A percentile compares a stretch with the other conserved stretches of the same genome.
Evolutionary conservation across 2,797 vertebrate genomes (phyloP).

Genomic region (Acipenser oxyrinchus): DNA sequence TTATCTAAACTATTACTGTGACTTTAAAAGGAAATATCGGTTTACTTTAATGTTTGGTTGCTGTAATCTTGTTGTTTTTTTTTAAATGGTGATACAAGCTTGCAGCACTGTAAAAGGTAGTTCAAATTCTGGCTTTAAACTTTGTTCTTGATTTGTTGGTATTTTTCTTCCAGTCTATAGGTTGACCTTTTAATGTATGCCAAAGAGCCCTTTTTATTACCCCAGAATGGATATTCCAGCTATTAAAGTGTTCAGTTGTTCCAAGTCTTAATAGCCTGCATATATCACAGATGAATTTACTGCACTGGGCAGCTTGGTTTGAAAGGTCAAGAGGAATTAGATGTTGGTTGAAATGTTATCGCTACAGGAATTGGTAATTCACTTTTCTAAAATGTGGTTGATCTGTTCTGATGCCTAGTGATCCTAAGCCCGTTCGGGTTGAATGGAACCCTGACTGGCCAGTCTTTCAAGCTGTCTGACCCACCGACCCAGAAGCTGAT

Average conservation of each 20-base stretch:
- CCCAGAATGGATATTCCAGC: not conserved
- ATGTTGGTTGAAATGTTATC: too few relatives aligned
- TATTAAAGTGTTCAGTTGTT: not conserved
- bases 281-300: not conserved
- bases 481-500: constrained; percentile 93
- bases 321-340: not conserved
- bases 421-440: constrained; percentile 95
- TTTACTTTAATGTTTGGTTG: too few relatives aligned
- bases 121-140: too few relatives aligned
- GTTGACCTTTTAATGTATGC: not conserved
- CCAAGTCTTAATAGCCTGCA: not conserved
- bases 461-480: constrained; percentile 97
- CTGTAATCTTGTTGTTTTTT: too few relatives aligned
- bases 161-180: too few relatives aligned
- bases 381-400: too few relatives aligned
- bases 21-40: too few relatives aligned
- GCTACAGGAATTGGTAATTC: too few relatives aligned
- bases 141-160: too few relatives aligned
- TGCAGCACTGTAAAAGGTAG: too few relatives aligned
- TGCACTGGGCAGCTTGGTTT: not conserved
- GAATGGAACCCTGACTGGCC: constrained; percentile 92
- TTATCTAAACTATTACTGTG: too few relatives aligned
- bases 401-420: constrained; percentile 50
- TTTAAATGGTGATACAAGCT: too few relatives aligned
- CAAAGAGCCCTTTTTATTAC: not conserved